Base-by-base conservation (phyloP, 2,113 vertebrate species). In the Tetraodon nigroviridis region DNA sequence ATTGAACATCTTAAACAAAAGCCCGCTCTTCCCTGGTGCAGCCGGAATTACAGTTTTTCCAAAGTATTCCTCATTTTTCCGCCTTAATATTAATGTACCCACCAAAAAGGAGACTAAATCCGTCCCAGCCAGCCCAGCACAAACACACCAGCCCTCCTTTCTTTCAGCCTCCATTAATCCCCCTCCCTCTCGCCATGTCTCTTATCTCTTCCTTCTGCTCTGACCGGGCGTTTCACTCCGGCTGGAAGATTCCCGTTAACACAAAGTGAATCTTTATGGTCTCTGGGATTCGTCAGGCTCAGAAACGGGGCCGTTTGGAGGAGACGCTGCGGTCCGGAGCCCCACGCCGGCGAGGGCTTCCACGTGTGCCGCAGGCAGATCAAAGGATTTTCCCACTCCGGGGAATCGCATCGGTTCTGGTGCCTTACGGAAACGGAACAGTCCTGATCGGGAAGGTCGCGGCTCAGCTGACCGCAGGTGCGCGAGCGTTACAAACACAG, bases 291-390 rank as follows among this genome's bases (percentile, higher is more conserved):
- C 91, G 86, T 86, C 86, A 69, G 85, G 85, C 84, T 73, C 84
- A 87, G 86, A 83, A 84, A 87, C 85, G 22, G 78, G 79, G 71
- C 85, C 88, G 66, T 81, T 90, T 84, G 92, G 92, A 90, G 83
- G 84, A 90, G 77, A 89, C 80, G 80, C 90, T 92, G 91, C 91
- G 92, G 93, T 91, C 92, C 88, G 77, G 78, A 73, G 86, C 16
- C 92, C 92, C 94, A 93, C 92, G 91, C 51, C 80, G 86, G 87
- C 90, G 91, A 94, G 92, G 90, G 86, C 84, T 93, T 93, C 91
- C 92, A 93, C 90, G 92, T 93, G 92, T 92, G 89, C 81, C 82
- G 65, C 79, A 84, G 64, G 72, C 88, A 90, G 89, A 82, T 75
- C 72, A 85, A 91, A 93, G 91, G 54, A 29, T 58, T 7, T 46